These are phyloP conservation scores for Campylorhamphus procurvoides DNA, from an alignment of 2,113 vertebrate genomes.

Conservation along the genomic window DNA sequence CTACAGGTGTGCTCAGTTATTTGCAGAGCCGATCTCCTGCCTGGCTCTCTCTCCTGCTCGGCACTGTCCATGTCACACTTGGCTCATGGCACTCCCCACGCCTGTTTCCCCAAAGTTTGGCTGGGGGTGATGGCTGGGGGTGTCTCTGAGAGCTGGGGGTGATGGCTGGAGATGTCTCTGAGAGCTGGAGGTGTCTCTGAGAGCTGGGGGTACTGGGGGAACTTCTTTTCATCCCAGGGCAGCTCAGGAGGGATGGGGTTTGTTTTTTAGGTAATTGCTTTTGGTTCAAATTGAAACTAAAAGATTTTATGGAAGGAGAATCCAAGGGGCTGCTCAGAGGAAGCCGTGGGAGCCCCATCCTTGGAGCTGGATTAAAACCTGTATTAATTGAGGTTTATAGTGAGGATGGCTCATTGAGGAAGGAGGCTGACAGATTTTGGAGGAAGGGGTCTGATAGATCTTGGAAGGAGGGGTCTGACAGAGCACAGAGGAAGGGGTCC, in stretches of 20 bases:
- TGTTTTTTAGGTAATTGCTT: rapidly evolving
- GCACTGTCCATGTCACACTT: rapidly evolving
- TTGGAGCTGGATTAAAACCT: rapidly evolving
- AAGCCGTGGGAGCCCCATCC: not conserved
- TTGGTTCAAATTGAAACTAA: not conserved
- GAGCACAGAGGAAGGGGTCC: too few relatives aligned
- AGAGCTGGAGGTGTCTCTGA: not conserved
- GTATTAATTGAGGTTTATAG: rapidly evolving
- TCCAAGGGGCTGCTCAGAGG: not conserved
- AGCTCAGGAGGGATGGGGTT: rapidly evolving
- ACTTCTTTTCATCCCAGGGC: not conserved
- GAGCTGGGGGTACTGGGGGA: not conserved
- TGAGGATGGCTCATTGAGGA: rapidly evolving
- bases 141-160: not conserved
- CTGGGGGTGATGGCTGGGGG: too few relatives aligned
- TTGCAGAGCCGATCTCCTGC: not conserved
- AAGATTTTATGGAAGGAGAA: not conserved
- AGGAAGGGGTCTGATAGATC: not conserved
- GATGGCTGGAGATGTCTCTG: too few relatives aligned
- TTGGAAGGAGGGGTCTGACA: not conserved
- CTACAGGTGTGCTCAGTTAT: rapidly evolving
- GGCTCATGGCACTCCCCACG: rapidly evolving
- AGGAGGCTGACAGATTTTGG: not conserved
- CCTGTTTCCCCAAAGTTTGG: rapidly evolving
- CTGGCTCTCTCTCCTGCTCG: not conserved